Evolutionary conservation across 2,888 invertebrate species (phyloP).

Genomic region (Steromphala cineraria): DNA sequence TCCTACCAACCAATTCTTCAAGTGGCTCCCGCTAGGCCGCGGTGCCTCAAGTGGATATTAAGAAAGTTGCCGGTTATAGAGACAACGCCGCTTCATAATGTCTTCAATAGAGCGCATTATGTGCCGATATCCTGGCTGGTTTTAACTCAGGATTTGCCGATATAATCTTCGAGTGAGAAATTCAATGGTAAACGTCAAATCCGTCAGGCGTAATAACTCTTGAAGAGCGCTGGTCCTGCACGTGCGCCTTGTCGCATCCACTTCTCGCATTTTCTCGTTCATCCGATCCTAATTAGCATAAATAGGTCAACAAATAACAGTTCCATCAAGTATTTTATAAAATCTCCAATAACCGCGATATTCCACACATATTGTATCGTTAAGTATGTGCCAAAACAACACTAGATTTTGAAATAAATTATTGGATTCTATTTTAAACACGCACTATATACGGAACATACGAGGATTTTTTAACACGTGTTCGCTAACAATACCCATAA

Average conservation of each 20-base stretch:
- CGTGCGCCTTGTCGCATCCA: background rate
- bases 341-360: background rate
- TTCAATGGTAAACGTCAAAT: conserved; percentile 1
- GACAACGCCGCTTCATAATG: background rate
- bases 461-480: too few relatives aligned
- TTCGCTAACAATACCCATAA: too few relatives aligned
- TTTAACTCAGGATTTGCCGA: conserved; percentile 1
- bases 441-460: too few relatives aligned
- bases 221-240: background rate
- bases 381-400: background rate
- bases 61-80: background rate
- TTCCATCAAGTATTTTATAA: conserved; percentile 10
- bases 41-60: conserved; percentile 16
- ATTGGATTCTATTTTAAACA: too few relatives aligned
- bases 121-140: background rate
- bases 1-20: background rate
- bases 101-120: background rate
- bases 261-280: background rate
- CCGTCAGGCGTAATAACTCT: background rate
- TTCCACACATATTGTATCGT: background rate
- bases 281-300: conserved; percentile 9
- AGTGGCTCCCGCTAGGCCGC: background rate
- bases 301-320: conserved; percentile 7
- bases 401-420: background rate
- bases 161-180: conserved; percentile 19